Base-by-base conservation (phyloP, 2,797 vertebrate species). In the Gallirallus australis region DNA sequence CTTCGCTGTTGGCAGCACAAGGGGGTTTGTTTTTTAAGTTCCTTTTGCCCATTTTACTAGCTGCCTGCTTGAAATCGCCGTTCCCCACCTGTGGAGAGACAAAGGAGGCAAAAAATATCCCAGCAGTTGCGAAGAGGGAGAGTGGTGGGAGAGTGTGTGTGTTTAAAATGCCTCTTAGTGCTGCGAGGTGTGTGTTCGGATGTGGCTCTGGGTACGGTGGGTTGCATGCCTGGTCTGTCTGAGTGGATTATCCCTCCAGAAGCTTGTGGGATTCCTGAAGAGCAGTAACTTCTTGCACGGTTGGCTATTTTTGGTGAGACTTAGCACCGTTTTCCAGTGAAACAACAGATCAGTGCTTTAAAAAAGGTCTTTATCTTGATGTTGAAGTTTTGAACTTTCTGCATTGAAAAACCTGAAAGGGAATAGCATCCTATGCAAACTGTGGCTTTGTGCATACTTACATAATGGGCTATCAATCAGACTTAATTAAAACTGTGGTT, bases 401-500 rank as follows among this genome's bases (percentile, higher is more conserved):
- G 6, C 33, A 35, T 31, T 91, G 82, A 75, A 68, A 77, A 90
- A 57, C 54, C 45, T 27, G 13, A 61, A 72, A 88, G 82, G 71
- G 80, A 87, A 27, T 0, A 1, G 53, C 27, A 25, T 71, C 85
- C 69, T 64, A 31, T 39, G 45, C 0, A 2, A 89, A 11, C 31
- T 15, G 57, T 35, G 64, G 91, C 89, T 5, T 1, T 64, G 61
- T 93, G 93, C 30, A 3, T 60, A 4, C 68, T 76, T 81, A 47
- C 21, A 60, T 66, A 86, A 86, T 65, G 80, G 57, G 69, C 69
- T 78, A 52, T 87, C 89, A 83, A 68, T 93, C 90, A 88, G 30
- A 84, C 37, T 88, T 95, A 94, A 94, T 94, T 96, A 89, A 97
- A 91, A 72, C 52, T 50, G 23, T 45, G 69, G 14, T 88, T 68